Base-by-base conservation (phyloP, 2,113 vertebrate genomes). In the Colinus virginianus region DNA sequence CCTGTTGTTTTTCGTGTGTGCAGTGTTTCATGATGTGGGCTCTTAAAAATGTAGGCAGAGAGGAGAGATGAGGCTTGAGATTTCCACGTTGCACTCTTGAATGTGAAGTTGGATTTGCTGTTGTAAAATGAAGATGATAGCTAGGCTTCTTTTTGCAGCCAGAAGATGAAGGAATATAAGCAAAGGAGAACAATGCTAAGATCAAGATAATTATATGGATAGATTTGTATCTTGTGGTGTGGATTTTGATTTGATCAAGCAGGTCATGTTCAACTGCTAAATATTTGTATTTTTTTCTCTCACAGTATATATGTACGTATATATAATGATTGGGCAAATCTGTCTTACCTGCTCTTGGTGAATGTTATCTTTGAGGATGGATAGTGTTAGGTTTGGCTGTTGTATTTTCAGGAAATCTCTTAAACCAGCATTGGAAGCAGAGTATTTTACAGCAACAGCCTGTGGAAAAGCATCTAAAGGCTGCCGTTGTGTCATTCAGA, bases 341-440 rank as follows among this genome's bases (percentile, higher is more conserved):
- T 62, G 38, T 80, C 49, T 55, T 88, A 83, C 67, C 80, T 87
- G 42, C 42, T 72, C n/a, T 8, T 87, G 28, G 4, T n/a, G 30
- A 42, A 84, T 70, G 70, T 49, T 72, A 63, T 90, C 80, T 80
- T 22, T 80, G 86, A 91, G 71, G 78, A 79, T 88, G 81, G 64
- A 64, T 34, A 25, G 43, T 45, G 67, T 58, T 38, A 70, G 51
- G 28, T 78, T 87, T 89, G 61, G 70, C 86, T 88, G n/a, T 61
- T 86, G 62, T 70, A 86, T 86, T 75, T 87, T 88, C 74, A 95
- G 90, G 67, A 93, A 90, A 94, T 90, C 76, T 87, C 89, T 89
- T 62, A 78, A 84, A 88, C 23, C 34, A 34, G 72, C 25, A 56
- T 48, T 84, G 78, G 63, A 84, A 90, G 58, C 26, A 74, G 80